A percentile compares a stretch with the other conserved stretches of the same genome.
These are phyloP conservation scores for Troilus luridus DNA, from an alignment of 2,888 invertebrate genomes.

Conservation along the genomic window DNA sequence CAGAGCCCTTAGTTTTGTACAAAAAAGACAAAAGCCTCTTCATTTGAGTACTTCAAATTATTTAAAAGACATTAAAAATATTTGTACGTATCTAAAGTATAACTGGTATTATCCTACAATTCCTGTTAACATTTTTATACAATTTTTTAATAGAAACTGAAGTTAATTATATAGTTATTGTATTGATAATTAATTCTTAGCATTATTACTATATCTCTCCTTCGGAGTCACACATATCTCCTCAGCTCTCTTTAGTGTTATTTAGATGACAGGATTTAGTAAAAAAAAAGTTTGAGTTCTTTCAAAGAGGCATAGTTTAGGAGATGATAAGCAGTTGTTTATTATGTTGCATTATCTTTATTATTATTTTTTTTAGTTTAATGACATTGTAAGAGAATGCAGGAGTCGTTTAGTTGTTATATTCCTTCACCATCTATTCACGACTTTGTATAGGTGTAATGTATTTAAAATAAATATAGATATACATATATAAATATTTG, in stretches of 20 bases:
- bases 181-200: slow-evolving; percentile 51
- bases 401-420: slow-evolving; percentile 55
- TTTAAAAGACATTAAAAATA: slow-evolving; percentile 56
- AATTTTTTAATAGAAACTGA: slow-evolving; percentile 57
- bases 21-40: slow-evolving; percentile 58
- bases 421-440: slow-evolving; percentile 26
- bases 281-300: slow-evolving; percentile 46
- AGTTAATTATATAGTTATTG: slow-evolving; percentile 55
- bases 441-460: slow-evolving; percentile 31
- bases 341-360: slow-evolving; percentile 44
- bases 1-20: slow-evolving; percentile 58
- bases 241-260: slow-evolving; percentile 56
- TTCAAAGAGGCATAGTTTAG: slow-evolving; percentile 56
- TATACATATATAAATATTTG: slow-evolving; percentile 54
- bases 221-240: slow-evolving; percentile 56
- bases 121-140: slow-evolving; percentile 58
- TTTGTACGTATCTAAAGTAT: slow-evolving; percentile 54
- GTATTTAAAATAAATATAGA: slow-evolving; percentile 49
- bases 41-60: slow-evolving; percentile 52
- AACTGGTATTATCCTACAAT: slow-evolving; percentile 51
- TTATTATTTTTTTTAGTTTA: slow-evolving; percentile 57
- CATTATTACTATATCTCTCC: slow-evolving; percentile 46
- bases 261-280: slow-evolving; percentile 47
- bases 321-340: slow-evolving; percentile 55
- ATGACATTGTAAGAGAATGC: slow-evolving; percentile 58